Evolutionary conservation across 2,797 vertebrate species (phyloP).

Genomic region (Urophycis tenuis): DNA sequence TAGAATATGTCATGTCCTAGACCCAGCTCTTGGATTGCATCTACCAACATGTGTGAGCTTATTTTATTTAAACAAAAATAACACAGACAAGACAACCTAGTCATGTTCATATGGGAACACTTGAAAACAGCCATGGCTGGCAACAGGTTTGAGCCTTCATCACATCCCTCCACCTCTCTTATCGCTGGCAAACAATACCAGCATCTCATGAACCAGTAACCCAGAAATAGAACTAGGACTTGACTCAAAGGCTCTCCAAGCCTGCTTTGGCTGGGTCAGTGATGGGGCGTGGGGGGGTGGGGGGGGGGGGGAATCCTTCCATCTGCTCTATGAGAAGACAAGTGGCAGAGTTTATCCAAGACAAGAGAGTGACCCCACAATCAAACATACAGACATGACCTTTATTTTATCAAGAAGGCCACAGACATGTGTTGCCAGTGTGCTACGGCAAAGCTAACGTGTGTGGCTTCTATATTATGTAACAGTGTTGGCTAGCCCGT

Average conservation of each 20-base stretch:
- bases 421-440: not conserved
- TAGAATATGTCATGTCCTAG: not conserved
- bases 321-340: constrained; percentile 46
- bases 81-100: too few relatives aligned
- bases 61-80: not conserved
- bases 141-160: too few relatives aligned
- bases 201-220: constrained; percentile 42
- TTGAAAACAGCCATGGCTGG: too few relatives aligned
- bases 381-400: not conserved
- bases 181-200: not conserved
- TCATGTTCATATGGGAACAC: not conserved
- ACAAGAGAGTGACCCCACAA: not conserved
- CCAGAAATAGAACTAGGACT: constrained; percentile 46
- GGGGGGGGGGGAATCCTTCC: constrained; percentile 39
- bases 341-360: not conserved
- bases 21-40: not conserved
- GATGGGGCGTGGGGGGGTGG: not conserved
- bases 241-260: not conserved
- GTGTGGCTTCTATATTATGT: constrained; percentile 25
- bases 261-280: not conserved
- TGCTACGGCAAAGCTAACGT: not conserved
- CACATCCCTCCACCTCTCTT: constrained; percentile 6
- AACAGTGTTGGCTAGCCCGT: constrained; percentile 21
- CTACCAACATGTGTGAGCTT: too few relatives aligned
- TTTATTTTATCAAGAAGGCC: not conserved